Percentiles rank a stretch among this genome's conserved stretches.
Conservation (phyloP, 64 coral and sea anemone species). For the Montipora sp. region DNA sequence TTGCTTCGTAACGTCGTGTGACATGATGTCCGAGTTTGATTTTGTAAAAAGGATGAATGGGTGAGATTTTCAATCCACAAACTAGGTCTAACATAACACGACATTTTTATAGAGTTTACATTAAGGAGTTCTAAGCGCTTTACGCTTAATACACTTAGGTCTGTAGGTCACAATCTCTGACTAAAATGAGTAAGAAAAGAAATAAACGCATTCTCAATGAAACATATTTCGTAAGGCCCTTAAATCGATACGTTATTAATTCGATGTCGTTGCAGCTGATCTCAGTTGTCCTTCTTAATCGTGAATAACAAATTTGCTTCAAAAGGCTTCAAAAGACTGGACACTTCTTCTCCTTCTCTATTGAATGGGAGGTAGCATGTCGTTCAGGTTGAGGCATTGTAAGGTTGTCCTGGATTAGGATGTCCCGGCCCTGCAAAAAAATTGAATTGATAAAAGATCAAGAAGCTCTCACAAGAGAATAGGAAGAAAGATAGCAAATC, state of each 20-base stretch:
- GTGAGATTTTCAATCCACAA: too few species aligned
- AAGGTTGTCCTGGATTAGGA: constrained; percentile 21
- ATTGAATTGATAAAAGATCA: neutral
- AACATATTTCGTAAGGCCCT: neutral
- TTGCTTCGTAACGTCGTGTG: too few species aligned
- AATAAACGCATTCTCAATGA: neutral
- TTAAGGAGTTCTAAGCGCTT: too few species aligned
- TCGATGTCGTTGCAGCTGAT: neutral
- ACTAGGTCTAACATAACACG: too few species aligned
- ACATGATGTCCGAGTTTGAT: too few species aligned
- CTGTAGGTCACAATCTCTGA: too few species aligned
- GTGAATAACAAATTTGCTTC: neutral
- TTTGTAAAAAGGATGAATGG: too few species aligned
- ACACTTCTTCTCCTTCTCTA: neutral
- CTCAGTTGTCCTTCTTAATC: neutral
- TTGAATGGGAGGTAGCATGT: neutral
- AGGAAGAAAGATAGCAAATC: too few species aligned
- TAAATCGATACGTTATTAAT: neutral
- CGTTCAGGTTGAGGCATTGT: neutral
- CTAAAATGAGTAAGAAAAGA: too few species aligned
- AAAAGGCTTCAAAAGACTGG: neutral
- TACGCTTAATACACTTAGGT: too few species aligned
- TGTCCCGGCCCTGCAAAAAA: neutral
- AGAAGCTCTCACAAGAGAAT: too few species aligned
- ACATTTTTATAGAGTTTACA: too few species aligned